These are phyloP conservation scores for Anarhynchus alexandrinus DNA, from an alignment of 2,113 vertebrate species.

Conservation along the genomic window DNA sequence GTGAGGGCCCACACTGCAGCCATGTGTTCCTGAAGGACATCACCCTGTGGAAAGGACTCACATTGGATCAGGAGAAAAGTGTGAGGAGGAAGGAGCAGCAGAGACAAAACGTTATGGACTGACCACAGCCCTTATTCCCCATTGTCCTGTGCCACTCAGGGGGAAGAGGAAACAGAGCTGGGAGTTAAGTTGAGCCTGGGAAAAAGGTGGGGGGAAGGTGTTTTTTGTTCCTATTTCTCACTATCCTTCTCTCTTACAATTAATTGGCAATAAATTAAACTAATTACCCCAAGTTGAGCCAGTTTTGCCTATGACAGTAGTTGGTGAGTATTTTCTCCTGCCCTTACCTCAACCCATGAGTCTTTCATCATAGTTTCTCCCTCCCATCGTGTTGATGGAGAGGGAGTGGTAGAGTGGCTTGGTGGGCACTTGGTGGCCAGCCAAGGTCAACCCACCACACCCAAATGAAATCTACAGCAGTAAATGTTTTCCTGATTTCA, in stretches of 20 bases:
- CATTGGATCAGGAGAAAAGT: not conserved
- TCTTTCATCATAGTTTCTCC: not conserved
- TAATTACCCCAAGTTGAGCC: not conserved
- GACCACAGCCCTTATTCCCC: not conserved
- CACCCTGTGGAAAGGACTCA: not conserved
- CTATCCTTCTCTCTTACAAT: not conserved
- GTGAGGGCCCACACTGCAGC: accelerated
- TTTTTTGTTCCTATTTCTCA: not conserved
- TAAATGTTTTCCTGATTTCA: not conserved
- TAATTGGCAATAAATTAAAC: not conserved
- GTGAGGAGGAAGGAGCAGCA: not conserved
- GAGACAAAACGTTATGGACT: not conserved
- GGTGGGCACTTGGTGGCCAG: not conserved
- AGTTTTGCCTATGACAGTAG: not conserved
- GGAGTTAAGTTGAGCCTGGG: not conserved
- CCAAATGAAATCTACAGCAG: not conserved
- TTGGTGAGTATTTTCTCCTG: not conserved
- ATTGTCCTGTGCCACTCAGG: too few relatives aligned
- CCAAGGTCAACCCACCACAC: not conserved
- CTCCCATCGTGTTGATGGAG: not conserved
- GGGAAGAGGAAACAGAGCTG: not conserved
- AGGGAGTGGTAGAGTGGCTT: not conserved
- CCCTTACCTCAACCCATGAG: not conserved
- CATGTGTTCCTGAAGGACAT: not conserved
- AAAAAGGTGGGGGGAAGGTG: not conserved